Evolutionary conservation across 2,113 vertebrate species (phyloP).

Genomic region (Lonchura striata): DNA sequence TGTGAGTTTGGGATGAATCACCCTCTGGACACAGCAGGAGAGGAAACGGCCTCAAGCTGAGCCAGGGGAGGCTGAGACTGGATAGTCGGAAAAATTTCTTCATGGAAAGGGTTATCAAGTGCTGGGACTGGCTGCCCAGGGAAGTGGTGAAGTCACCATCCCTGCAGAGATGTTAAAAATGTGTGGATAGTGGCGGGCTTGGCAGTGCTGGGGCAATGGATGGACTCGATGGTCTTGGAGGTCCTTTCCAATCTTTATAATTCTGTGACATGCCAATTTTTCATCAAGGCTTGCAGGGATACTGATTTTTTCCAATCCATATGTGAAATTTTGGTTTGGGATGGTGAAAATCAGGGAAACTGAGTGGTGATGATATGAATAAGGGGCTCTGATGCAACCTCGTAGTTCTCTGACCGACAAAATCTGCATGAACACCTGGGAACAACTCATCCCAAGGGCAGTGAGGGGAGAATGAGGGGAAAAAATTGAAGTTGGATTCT

Average conservation of each 20-base stretch:
- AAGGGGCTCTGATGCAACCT: not conserved
- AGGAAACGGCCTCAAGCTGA: not conserved
- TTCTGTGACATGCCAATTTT: fast-evolving
- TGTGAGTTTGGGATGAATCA: not conserved
- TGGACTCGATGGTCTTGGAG: not conserved
- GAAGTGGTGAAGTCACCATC: not conserved
- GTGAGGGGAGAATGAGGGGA: not conserved
- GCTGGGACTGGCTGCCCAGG: not conserved
- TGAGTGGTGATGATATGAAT: not conserved
- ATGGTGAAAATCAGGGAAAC: not conserved
- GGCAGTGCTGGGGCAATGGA: not conserved
- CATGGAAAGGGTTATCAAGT: not conserved
- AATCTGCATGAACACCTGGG: fast-evolving
- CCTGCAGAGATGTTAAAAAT: not conserved
- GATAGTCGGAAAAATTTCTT: not conserved
- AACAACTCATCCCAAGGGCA: not conserved
- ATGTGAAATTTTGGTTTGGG: not conserved
- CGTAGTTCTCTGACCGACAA: fast-evolving
- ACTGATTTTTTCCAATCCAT: not conserved
- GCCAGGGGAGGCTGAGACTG: not conserved
- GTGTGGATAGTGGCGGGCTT: not conserved
- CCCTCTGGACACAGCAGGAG: not conserved
- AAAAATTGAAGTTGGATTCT: not conserved
- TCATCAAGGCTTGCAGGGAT: not conserved
- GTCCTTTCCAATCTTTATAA: not conserved